These are phyloP conservation scores for Eumeta japonica DNA, from an alignment of 1,140 invertebrate genomes.

Conservation along the genomic window DNA sequence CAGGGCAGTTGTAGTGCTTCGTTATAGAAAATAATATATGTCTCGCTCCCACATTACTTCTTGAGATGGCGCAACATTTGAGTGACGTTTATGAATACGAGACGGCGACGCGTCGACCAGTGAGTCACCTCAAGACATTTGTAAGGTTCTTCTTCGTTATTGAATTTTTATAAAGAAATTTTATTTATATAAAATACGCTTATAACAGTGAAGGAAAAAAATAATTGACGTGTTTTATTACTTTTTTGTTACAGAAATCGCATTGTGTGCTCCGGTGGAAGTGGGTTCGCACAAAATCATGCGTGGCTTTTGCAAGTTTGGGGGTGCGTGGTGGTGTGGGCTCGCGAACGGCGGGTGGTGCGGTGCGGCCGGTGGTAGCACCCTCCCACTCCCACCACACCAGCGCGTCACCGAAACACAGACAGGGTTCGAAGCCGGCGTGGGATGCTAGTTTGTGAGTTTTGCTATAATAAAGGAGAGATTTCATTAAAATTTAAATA, in stretches of 20 bases:
- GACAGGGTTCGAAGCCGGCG: conserved; percentile 84
- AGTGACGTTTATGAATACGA: too few relatives aligned
- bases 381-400: conserved; percentile 77
- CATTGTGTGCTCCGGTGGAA: conserved; percentile 85
- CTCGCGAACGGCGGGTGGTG: conserved; percentile 19
- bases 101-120: too few relatives aligned
- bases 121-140: too few relatives aligned
- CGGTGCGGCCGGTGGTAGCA: conserved; percentile 23
- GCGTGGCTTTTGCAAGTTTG: conserved; percentile 43
- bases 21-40: too few relatives aligned
- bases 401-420: conserved; percentile 88
- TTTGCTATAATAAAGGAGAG: conserved; percentile 58
- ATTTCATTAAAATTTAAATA: too few relatives aligned
- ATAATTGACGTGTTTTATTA: conserved; percentile 42
- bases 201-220: too few relatives aligned
- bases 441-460: conserved; percentile 65
- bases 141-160: too few relatives aligned
- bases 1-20: too few relatives aligned
- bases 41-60: too few relatives aligned
- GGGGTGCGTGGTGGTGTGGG: conserved; percentile 21
- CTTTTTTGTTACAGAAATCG: conserved; percentile 90
- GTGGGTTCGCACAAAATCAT: conserved; percentile 82
- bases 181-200: too few relatives aligned
- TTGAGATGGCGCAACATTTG: too few relatives aligned
- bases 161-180: too few relatives aligned